Conservation (phyloP, 2,888 invertebrate genomes). For the Leptodirus hochenwartii region DNA sequence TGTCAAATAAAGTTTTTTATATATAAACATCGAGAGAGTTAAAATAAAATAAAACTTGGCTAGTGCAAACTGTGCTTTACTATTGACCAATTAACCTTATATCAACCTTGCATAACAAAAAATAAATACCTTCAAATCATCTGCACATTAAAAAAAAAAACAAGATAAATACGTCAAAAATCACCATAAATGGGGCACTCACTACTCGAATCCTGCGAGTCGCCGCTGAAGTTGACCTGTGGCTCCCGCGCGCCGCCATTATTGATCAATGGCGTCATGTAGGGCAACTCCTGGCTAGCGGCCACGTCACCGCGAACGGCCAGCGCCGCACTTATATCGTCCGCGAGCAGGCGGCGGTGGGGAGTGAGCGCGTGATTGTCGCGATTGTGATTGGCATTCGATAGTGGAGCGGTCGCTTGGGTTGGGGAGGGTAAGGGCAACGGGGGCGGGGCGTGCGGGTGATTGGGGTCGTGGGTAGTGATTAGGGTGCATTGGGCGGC, state of each 20-base stretch:
- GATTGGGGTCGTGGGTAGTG: neutral
- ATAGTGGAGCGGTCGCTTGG: no score
- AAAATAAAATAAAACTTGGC: no score
- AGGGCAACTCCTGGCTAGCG: constrained; percentile 74
- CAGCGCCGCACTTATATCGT: constrained; percentile 62
- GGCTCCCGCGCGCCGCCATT: constrained; percentile 7
- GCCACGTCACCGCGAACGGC: constrained; percentile 74
- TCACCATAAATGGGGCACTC: constrained; percentile 19
- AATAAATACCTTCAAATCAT: constrained; percentile 3
- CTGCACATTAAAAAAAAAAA: constrained; percentile 6
- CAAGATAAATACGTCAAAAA: constrained; percentile 7
- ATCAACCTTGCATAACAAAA: no score
- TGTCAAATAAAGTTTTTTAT: no score
- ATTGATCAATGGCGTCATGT: constrained; percentile 65
- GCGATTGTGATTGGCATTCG: no score
- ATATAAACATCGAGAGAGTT: no score
- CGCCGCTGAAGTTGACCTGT: constrained; percentile 60
- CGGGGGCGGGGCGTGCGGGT: no score
- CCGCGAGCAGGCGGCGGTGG: neutral
- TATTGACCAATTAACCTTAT: constrained; percentile 4
- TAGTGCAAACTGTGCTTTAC: no score
- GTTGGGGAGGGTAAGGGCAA: no score
- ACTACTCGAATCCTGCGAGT: constrained; percentile 80
- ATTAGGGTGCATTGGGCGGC: neutral
- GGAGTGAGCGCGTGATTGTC: no score